Percentiles rank a stretch among this genome's conserved stretches.
Evolutionary conservation across 2,888 invertebrate genomes (phyloP).

Genomic region (Luffia ferchaultella): DNA sequence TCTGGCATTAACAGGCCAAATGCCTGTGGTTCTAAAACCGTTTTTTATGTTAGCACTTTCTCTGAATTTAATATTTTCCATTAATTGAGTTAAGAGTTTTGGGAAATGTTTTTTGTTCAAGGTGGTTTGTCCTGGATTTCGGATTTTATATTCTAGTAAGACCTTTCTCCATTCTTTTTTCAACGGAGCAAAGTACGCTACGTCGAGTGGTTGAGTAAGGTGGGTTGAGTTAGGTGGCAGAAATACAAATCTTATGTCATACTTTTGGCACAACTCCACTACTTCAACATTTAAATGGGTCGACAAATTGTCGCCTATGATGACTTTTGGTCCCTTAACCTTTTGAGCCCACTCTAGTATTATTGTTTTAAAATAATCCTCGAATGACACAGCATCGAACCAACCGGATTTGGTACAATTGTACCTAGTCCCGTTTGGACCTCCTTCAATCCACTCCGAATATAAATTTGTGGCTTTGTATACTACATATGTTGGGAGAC

Average conservation of each 20-base stretch:
- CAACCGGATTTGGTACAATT: constrained; percentile 9
- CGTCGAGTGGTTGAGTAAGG: no score
- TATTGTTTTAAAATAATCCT: constrained; percentile 7
- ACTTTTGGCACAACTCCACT: constrained; percentile 5
- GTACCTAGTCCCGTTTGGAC: constrained; percentile 10
- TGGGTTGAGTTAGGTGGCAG: constrained; percentile 17
- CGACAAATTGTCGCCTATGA: constrained; percentile 16
- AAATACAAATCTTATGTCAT: constrained; percentile 9
- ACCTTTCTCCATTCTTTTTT: constrained; percentile 16
- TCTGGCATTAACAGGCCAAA: constrained; percentile 1
- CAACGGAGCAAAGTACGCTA: constrained; percentile 16
- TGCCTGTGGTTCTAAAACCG: constrained; percentile 15
- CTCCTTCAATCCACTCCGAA: constrained; percentile 13
- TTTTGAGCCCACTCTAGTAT: constrained; percentile 11
- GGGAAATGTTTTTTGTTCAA: constrained; percentile 17
- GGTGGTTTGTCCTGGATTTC: constrained; percentile 13
- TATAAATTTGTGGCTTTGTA: constrained; percentile 16
- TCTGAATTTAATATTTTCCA: constrained; percentile 4
- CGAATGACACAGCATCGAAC: constrained; percentile 9
- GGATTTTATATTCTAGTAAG: constrained; percentile 14
- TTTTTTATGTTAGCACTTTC: constrained; percentile 9
- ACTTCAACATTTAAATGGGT: constrained; percentile 16
- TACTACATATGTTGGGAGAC: constrained; percentile 15
- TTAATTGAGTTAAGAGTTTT: constrained; percentile 13
- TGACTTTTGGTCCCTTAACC: constrained; percentile 11